Conservation (phyloP, 2,888 invertebrate species). For the Alcis repandata region DNA sequence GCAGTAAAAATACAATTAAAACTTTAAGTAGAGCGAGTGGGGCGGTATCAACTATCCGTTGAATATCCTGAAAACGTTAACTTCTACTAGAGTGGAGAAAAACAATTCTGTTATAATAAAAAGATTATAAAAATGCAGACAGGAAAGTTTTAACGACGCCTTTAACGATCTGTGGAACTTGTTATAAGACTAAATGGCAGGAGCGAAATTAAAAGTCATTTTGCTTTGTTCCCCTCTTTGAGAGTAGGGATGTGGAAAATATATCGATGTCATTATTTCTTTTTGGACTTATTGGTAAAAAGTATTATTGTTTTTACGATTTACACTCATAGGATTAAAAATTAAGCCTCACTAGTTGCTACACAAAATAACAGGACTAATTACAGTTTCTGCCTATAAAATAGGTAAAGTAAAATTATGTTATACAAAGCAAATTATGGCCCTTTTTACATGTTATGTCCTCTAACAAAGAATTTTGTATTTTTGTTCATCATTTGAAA, state of each 20-base stretch:
- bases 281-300: neutral
- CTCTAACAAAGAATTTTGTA: too few species aligned
- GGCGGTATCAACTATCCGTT: slow-evolving; percentile 22
- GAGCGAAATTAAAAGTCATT: slow-evolving; percentile 46
- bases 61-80: slow-evolving; percentile 22
- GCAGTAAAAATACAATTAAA: slow-evolving; percentile 32
- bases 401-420: too few species aligned
- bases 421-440: neutral
- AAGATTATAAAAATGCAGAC: slow-evolving; percentile 43
- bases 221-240: slow-evolving; percentile 27
- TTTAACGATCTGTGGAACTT: slow-evolving; percentile 44
- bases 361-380: too few species aligned
- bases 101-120: slow-evolving; percentile 35
- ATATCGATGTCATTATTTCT: slow-evolving; percentile 4
- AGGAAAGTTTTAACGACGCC: slow-evolving; percentile 47
- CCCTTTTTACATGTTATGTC: too few species aligned
- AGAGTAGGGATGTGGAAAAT: slow-evolving; percentile 17
- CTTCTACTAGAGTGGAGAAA: slow-evolving; percentile 30
- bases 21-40: slow-evolving; percentile 30
- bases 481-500: neutral
- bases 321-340: too few species aligned
- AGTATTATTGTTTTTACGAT: neutral
- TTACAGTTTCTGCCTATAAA: too few species aligned
- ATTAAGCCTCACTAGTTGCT: too few species aligned
- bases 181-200: slow-evolving; percentile 39